Evolutionary conservation across 2,113 vertebrate species (phyloP), one percentile per base, ranked within the genome.

Genomic region (Pluvianellus socialis): DNA sequence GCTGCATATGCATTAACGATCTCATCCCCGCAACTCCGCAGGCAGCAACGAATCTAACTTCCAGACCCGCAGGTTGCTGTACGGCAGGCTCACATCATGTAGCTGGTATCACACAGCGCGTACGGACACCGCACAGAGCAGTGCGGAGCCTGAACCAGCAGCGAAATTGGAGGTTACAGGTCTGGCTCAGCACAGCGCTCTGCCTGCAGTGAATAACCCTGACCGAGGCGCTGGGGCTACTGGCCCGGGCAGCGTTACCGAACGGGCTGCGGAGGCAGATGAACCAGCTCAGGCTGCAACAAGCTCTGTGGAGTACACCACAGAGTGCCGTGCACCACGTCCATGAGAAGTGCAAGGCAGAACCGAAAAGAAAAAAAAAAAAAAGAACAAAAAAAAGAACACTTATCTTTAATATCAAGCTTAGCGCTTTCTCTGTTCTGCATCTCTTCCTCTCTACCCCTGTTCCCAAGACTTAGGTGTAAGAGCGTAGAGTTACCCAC

Each of bases 271-370:
- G 1, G 58, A 82, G 77, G 75, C 40, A 65, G 90, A 75, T 38
- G 50, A 53, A 63, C 59, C 89, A 84, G 84, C 61, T 92, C 72
- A 67, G 93, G 91, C 83, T 86, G 55, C 68, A 87, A 92, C 89
- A 92, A 84, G 86, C 93, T 81, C 3, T 1, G 38, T 56, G 55
- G 44, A 89, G 70, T 27, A 49, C 80, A 58, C 50, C 45, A 33
- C 1, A 1, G 50, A 7, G 42, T 47, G 63, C 4, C 52, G 50
- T 33, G 68, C 59, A 22, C 67, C 45, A 6, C 23, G 50, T 35
- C 80, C 76, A 79, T 28, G 45, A 79, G 75, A 86, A 55, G 61
- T 24, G 86, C 56, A 71, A 81, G 68, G 79, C 68, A 89, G 73
- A 89, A 81, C 45, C 84, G 63, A n/a, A 30, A 70, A 63, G 44